Evolutionary conservation across 2,888 invertebrate genomes (phyloP).

Genomic region (Zootermopsis nevadensis): DNA sequence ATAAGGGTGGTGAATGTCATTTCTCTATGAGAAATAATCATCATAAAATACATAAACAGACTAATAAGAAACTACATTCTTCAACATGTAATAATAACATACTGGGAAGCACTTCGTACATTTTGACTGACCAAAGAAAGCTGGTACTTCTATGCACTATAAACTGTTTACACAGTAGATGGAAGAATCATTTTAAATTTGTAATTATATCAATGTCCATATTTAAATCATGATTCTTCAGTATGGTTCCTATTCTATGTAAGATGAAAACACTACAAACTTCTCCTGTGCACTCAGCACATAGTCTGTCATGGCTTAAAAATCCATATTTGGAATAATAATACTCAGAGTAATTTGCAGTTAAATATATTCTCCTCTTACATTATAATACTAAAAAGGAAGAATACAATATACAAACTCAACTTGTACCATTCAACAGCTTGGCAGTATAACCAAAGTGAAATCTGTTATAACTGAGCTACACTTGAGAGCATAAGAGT

Average conservation of each 20-base stretch:
- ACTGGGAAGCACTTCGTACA: neutral
- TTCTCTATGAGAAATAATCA: too few species aligned
- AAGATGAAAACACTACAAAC: too few species aligned
- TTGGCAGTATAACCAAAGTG: neutral
- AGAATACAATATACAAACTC: neutral
- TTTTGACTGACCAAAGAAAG: neutral
- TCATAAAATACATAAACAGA: too few species aligned
- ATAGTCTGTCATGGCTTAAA: too few species aligned
- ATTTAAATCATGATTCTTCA: neutral
- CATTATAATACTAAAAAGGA: neutral
- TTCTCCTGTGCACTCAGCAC: too few species aligned
- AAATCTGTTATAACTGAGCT: slow-evolving; percentile 12
- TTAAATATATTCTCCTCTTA: neutral
- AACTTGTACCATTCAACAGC: neutral
- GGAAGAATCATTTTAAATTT: neutral
- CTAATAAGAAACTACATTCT: too few species aligned
- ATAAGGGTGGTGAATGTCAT: too few species aligned
- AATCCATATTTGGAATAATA: too few species aligned
- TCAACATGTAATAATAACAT: neutral
- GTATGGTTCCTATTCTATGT: too few species aligned
- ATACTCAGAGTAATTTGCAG: neutral
- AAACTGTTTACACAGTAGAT: neutral
- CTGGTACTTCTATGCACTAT: neutral
- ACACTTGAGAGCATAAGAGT: neutral
- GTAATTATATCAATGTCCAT: neutral